A percentile compares a stretch with the other conserved stretches of the same genome.
Evolutionary conservation across 2,113 vertebrate species (phyloP).

Genomic region (Boleophthalmus pectinirostris): DNA sequence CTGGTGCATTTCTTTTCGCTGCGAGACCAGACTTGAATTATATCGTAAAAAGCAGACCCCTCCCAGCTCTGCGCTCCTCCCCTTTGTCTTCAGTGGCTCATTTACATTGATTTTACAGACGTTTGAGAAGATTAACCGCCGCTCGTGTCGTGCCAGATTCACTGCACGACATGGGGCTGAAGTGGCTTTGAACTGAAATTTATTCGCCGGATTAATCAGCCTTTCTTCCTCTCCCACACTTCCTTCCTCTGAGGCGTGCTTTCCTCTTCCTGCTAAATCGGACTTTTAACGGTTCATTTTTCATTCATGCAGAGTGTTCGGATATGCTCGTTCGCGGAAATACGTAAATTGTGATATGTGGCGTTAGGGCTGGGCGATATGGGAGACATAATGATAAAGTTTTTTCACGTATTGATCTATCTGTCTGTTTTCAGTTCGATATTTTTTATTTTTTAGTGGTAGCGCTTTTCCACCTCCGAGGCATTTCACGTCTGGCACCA

Average conservation of each 20-base stretch:
- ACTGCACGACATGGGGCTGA: neutral
- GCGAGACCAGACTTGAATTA: neutral
- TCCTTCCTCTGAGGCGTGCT: neutral
- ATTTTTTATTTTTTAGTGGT: no score
- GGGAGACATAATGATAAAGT: no score
- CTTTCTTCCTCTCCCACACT: neutral
- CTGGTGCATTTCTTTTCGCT: neutral
- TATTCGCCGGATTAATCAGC: conserved; percentile 2
- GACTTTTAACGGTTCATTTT: neutral
- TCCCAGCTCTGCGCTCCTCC: neutral
- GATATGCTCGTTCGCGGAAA: neutral
- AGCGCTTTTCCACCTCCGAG: no score
- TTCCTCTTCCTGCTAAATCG: neutral
- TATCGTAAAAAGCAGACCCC: neutral
- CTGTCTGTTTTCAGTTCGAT: no score
- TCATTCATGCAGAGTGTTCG: neutral
- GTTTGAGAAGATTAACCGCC: conserved; percentile 10
- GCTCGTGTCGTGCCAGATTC: conserved; percentile 12
- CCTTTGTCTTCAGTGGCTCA: conserved; percentile 3
- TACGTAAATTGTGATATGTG: neutral
- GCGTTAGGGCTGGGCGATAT: no score
- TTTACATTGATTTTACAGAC: conserved; percentile 11
- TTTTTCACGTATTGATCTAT: no score
- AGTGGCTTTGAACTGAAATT: conserved; percentile 10
- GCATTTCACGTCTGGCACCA: no score